Conservation (phyloP, 1,140 invertebrate genomes). For the Philotrypesis tridentata region DNA sequence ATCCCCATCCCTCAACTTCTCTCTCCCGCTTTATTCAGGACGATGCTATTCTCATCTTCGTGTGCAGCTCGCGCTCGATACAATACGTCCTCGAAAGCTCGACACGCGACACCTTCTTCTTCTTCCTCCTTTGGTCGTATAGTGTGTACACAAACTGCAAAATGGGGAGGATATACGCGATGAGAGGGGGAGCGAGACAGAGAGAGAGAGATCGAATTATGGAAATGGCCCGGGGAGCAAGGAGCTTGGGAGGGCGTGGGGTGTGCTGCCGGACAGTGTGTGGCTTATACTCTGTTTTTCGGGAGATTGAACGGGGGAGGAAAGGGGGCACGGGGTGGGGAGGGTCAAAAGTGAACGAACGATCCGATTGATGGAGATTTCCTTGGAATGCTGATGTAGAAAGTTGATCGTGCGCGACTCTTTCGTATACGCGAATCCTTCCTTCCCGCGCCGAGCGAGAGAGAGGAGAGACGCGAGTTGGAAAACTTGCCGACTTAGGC, state of each 20-base stretch:
- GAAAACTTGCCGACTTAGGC: too few species aligned
- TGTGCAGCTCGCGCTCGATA: slow-evolving; percentile 17
- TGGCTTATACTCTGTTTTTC: neutral
- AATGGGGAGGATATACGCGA: neutral
- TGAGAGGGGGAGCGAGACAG: too few species aligned
- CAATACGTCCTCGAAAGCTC: neutral
- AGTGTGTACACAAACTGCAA: neutral
- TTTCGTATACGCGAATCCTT: too few species aligned
- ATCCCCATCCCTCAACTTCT: neutral
- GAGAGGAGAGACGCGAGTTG: too few species aligned
- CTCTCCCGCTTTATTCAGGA: neutral
- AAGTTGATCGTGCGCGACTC: too few species aligned
- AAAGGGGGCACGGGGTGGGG: too few species aligned
- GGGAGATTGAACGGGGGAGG: neutral
- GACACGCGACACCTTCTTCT: neutral
- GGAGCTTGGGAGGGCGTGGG: neutral
- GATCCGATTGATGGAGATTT: neutral
- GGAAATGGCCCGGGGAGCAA: neutral
- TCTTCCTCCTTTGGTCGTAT: neutral
- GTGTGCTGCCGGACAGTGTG: neutral
- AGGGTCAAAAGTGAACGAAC: too few species aligned
- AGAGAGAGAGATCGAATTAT: neutral
- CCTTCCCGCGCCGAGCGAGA: too few species aligned
- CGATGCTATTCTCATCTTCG: slow-evolving; percentile 27
- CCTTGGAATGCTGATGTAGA: neutral